Percentiles rank a stretch among this genome's conserved stretches.
Conservation (phyloP, 2,888 invertebrate species). For the Eupeodes luniger region DNA sequence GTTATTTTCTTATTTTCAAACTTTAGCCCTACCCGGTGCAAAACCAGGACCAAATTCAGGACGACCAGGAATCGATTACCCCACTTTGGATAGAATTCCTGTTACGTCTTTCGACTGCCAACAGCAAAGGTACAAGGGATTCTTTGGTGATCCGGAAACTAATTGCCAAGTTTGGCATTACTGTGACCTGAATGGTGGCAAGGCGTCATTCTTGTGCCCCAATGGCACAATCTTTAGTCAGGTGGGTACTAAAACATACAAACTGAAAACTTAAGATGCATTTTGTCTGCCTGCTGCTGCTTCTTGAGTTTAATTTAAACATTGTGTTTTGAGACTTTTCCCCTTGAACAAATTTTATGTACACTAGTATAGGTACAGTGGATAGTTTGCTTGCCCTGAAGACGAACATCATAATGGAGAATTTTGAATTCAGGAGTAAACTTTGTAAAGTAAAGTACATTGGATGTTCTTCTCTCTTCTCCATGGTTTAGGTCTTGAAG, state of each 20-base stretch:
- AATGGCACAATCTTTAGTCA: constrained; percentile 96
- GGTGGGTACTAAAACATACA: constrained; percentile 78
- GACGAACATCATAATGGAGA: constrained; percentile 54
- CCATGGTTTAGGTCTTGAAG: background rate
- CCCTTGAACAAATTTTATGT: background rate
- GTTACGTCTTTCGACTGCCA: constrained; percentile 92
- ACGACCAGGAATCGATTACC: constrained; percentile 91
- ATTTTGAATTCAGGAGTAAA: constrained; percentile 41
- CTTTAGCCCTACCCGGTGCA: constrained; percentile 33
- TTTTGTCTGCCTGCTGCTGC: constrained; percentile 8
- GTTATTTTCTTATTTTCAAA: constrained; percentile 22
- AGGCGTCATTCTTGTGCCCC: constrained; percentile 94
- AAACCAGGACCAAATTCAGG: constrained; percentile 86
- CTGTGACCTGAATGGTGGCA: constrained; percentile 95
- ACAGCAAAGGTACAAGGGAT: constrained; percentile 94
- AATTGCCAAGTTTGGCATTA: constrained; percentile 97
- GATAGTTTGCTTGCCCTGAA: constrained; percentile 16
- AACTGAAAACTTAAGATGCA: constrained; percentile 82
- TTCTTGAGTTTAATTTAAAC: constrained; percentile 36
- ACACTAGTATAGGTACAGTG: background rate
- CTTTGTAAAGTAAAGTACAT: constrained; percentile 38
- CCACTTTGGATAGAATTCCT: constrained; percentile 90
- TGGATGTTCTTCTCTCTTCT: constrained; percentile 17
- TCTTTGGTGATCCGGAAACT: constrained; percentile 94
- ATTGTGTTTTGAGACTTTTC: constrained; percentile 28